Evolutionary conservation across 2,113 vertebrate genomes (phyloP).

Genomic region (Mustelus asterias): DNA sequence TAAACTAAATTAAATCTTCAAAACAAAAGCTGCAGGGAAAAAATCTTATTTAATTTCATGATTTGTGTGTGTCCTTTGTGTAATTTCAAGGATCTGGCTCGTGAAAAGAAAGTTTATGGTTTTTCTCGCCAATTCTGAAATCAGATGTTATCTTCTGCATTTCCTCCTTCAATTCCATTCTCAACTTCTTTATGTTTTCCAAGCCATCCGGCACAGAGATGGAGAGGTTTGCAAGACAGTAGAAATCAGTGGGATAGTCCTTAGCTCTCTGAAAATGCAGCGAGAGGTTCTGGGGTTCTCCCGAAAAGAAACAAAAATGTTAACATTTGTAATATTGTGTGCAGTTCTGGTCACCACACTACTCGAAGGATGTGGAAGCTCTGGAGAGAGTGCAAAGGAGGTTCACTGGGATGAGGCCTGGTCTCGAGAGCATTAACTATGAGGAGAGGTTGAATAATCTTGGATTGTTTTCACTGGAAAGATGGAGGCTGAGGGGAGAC

Average conservation of each 20-base stretch:
- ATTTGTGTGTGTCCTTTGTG: neutral
- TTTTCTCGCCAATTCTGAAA: conserved; percentile 36
- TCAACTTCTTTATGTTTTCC: conserved; percentile 38
- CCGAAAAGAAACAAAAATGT: conserved; percentile 18
- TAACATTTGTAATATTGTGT: neutral
- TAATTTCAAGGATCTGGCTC: neutral
- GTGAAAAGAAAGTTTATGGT: no score
- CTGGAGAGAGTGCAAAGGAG: no score
- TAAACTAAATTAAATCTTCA: no score
- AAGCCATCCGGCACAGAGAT: conserved; percentile 36
- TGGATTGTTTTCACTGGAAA: no score
- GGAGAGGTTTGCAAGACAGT: conserved; percentile 39
- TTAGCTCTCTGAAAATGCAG: conserved; percentile 36
- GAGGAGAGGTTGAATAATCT: no score
- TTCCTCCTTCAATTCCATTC: conserved; percentile 34
- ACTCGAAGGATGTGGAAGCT: no score
- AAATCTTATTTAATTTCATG: neutral
- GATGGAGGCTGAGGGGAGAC: no score
- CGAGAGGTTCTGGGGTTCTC: conserved; percentile 36
- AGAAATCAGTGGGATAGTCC: conserved; percentile 39
- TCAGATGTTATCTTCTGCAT: conserved; percentile 37
- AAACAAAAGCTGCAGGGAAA: neutral
- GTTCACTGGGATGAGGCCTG: no score
- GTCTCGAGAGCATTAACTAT: no score
- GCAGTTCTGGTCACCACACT: no score